Conservation (phyloP, 2,113 vertebrate genomes). For the Brienomyrus brachyistius region DNA sequence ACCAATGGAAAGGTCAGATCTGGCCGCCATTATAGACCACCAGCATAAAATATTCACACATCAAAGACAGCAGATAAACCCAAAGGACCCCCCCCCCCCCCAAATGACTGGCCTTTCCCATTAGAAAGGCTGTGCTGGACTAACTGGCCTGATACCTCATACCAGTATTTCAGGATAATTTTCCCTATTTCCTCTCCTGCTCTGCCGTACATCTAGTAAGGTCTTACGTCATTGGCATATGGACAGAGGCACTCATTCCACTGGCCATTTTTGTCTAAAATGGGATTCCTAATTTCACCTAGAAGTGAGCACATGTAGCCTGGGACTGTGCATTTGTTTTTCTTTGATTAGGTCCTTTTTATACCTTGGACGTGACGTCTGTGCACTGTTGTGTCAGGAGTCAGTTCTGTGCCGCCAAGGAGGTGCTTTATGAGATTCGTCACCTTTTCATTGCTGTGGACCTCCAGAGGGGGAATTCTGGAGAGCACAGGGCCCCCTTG, state of each 20-base stretch:
- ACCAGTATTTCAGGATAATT: not conserved
- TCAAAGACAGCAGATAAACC: not conserved
- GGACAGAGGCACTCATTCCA: not conserved
- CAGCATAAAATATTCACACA: conserved; percentile 8
- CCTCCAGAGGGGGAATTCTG: not conserved
- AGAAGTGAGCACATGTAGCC: not conserved
- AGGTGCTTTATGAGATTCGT: not conserved
- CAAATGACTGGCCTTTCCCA: not conserved
- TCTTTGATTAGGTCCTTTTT: not conserved
- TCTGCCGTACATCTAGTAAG: not conserved
- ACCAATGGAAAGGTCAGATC: not conserved
- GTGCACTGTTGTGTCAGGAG: not conserved
- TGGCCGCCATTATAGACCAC: not conserved
- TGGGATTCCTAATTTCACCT: not conserved
- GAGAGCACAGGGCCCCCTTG: not conserved
- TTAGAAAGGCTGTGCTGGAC: not conserved
- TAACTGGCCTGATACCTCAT: not conserved
- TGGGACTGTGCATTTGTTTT: not conserved
- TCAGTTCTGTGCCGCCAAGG: not conserved
- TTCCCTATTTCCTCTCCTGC: not conserved
- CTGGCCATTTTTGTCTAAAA: not conserved
- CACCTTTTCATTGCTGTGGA: not conserved
- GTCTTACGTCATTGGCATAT: not conserved
- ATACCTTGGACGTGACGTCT: not conserved
- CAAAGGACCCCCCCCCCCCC: not conserved